phyloP scores from a whole-genome alignment of 2,888 invertebrate species.

The Ditylenchus weischeri region DNA sequence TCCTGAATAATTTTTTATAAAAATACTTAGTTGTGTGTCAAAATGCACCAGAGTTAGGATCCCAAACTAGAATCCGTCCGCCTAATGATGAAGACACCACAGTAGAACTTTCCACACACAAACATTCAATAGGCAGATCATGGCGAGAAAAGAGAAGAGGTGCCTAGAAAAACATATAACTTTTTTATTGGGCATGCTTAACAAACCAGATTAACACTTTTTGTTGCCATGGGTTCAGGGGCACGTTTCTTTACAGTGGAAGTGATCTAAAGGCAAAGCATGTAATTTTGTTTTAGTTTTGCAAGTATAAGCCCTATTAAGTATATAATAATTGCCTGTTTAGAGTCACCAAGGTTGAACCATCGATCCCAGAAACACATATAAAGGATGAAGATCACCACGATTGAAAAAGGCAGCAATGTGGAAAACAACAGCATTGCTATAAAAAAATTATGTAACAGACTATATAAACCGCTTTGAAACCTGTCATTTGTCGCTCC shows the following conservation, averaged over 20 bases:
- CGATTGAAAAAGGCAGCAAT: slow-evolving; percentile 46
- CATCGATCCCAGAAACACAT: slow-evolving; percentile 45
- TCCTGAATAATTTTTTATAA: slow-evolving; percentile 1
- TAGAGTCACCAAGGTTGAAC: slow-evolving; percentile 11
- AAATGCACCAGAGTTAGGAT: slow-evolving; percentile 33
- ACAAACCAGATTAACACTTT: slow-evolving; percentile 12
- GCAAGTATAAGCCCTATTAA: neutral
- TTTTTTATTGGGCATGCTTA: neutral
- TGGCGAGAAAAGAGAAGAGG: slow-evolving; percentile 45
- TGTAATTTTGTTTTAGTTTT: neutral
- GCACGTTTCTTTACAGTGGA: slow-evolving; percentile 14
- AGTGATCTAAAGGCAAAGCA: neutral
- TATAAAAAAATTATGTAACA: too few species aligned
- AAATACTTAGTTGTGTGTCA: neutral
- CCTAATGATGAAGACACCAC: slow-evolving; percentile 47
- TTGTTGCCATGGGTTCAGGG: slow-evolving; percentile 8
- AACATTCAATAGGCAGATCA: slow-evolving; percentile 45
- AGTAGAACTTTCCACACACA: slow-evolving; percentile 15
- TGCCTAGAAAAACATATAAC: slow-evolving; percentile 20
- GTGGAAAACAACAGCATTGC: slow-evolving; percentile 46
- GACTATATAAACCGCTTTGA: too few species aligned
- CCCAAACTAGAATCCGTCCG: slow-evolving; percentile 43
- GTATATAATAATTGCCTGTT: slow-evolving; percentile 10
- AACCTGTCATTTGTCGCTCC: slow-evolving; percentile 46
- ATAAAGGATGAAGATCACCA: slow-evolving; percentile 48